Base-by-base conservation (phyloP, 2,113 vertebrate species). In the Ramphastos sulfuratus region DNA sequence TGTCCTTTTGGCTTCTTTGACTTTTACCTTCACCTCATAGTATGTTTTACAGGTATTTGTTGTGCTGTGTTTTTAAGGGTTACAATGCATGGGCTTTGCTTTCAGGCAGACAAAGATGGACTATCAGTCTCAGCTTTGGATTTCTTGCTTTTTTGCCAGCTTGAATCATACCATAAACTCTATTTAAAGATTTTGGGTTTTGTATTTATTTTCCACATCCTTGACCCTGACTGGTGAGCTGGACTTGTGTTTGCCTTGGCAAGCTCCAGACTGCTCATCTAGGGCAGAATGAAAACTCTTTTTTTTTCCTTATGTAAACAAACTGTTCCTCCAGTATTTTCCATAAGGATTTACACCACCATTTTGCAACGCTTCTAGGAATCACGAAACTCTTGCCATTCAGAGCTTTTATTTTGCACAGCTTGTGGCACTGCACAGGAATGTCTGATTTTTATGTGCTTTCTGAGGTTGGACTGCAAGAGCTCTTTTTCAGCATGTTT, bases 211-310 rank as follows among this genome's bases (percentile, higher is more conserved):
- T 96, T 97, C 96, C 83, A 92, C 67, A 76, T 93, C 90, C 82
- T 86, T 88, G 94, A 92, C 96, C 94, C 87, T 94, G 89, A 77
- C 93, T 95, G 95, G 82, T 48, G 50, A 85, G 82, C 80, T 86
- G 89, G 93, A 89, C 94, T 92, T 78, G 12, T 97, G 89, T 96
- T 97, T 96, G 94, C 94, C 77, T 96, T 97, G 97, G 95, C 97
- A 35, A 8, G 82, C 75, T 82, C 82, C 28, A 20, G 71, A 73
- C 90, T 92, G 54, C 79, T 95, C 85, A 82, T 93, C 92, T 12
- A 79, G 86, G 93, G 92, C 87, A 94, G 90, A 89, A 95, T 89
- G 79, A 94, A 95, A 94, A 95, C 82, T 84, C 56, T 88, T 89
- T 84, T 89, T 89, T 44, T 83, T 88, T 86, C 93, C 82, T 90